Evolutionary conservation across 1,140 invertebrate species (phyloP), one percentile per base, ranked within the genome.

Genomic region (Neodiprion fabricii): DNA sequence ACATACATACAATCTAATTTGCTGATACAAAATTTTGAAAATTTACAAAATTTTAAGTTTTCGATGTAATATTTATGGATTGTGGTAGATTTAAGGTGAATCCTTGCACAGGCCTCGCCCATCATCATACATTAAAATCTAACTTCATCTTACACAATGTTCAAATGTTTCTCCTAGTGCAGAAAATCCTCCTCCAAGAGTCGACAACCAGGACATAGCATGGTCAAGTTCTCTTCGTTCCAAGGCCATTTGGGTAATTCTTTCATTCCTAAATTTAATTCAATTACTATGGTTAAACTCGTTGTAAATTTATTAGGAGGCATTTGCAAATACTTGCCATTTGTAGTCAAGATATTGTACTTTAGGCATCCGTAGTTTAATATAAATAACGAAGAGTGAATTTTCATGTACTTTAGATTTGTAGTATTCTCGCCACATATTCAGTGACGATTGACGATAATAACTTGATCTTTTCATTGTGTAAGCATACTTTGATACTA

Each of bases 181-280:
- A 23, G 97, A 98, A 88, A 96, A 98, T 7, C 95, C 97, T 67
- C 97, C 97, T 70, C 97, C 97, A 12, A 99, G 89, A 1, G 97
- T 99, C n/a, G 97, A 98, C 4, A 99, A 89, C 96, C 97, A 98
- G 5, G 96, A 96, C 91, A 98, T 94, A 9, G 94, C 90, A 89
- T 95, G 91, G 83, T 97, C 95, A 77, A 97, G 88, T 87, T 96
- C 93, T 77, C 93, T 90, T 77, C 90, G 89, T 87, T 95, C 93
- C 87, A 89, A 87, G 28, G 87, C 87, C 79, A 90, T 89, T 73
- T 75, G 72, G 53, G 77, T 85, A 53, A 88, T 79, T 78, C 70
- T 87, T 50, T 88, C 75, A 78, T 83, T 87, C 88, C 89, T 89
- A 53, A 74, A 81, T 82, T 65, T 67, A 3, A 40, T 40, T 40